Conservation (phyloP, 2,797 vertebrate genomes). For the Helicolenus hilgendorfi region DNA sequence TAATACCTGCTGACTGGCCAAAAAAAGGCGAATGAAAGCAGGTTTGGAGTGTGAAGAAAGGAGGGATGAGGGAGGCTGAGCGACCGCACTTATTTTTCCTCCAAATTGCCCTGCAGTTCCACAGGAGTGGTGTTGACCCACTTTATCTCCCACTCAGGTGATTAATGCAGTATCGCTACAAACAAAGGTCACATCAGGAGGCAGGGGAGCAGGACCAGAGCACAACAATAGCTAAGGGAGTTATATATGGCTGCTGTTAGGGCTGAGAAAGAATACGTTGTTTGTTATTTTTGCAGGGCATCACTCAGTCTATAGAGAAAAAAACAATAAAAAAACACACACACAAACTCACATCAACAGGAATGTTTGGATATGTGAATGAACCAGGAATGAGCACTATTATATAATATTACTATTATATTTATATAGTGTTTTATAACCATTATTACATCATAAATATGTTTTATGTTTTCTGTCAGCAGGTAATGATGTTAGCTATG, state of each 20-base stretch:
- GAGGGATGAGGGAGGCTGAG: conserved; percentile 10
- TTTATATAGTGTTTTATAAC: not conserved
- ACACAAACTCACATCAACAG: not conserved
- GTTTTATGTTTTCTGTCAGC: not conserved
- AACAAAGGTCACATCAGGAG: conserved; percentile 84
- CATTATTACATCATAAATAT: not conserved
- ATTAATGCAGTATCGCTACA: conserved; percentile 85
- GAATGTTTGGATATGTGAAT: not conserved
- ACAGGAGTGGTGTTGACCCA: conserved; percentile 84
- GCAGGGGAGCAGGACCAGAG: conserved; percentile 56
- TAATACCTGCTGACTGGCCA: conserved; percentile 70
- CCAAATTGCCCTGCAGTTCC: conserved; percentile 67
- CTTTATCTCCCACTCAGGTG: conserved; percentile 86
- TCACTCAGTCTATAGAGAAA: conserved; percentile 53
- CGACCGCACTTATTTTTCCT: not conserved
- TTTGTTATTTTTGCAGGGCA: conserved; percentile 61
- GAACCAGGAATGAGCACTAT: not conserved
- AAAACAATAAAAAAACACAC: not conserved
- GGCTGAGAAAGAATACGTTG: conserved; percentile 60
- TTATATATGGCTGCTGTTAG: conserved; percentile 46
- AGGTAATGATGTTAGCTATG: not conserved
- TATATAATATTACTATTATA: not conserved
- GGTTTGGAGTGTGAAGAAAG: conserved; percentile 29
- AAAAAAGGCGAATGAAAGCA: conserved; percentile 45
- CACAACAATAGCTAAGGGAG: conserved; percentile 63